These are phyloP conservation scores for Steinernema hermaphroditum DNA, from an alignment of 2,888 invertebrate genomes.

Conservation along the genomic window DNA sequence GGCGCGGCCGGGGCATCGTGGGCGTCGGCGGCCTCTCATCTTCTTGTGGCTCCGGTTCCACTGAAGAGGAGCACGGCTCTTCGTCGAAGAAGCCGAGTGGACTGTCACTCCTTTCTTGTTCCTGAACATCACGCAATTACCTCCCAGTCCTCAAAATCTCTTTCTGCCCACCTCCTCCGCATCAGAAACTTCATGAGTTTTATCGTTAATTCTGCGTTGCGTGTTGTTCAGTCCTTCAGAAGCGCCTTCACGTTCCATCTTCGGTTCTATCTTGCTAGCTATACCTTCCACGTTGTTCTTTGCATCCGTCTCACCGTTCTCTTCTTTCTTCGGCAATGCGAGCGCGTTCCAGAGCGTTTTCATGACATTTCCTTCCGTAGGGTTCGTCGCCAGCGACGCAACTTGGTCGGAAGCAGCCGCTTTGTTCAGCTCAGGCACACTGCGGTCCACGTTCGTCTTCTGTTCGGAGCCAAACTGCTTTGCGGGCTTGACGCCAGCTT, in stretches of 20 bases:
- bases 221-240: too few species aligned
- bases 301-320: neutral
- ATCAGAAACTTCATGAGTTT: too few species aligned
- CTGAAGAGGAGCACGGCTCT: constrained; percentile 2
- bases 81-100: constrained; percentile 9
- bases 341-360: constrained; percentile 13
- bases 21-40: neutral
- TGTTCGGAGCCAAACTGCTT: neutral
- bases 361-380: constrained; percentile 7
- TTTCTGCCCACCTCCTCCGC: too few species aligned
- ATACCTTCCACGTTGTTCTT: neutral
- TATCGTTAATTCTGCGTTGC: too few species aligned
- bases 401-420: neutral
- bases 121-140: too few species aligned
- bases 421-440: neutral
- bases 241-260: too few species aligned
- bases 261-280: too few species aligned
- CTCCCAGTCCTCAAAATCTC: too few species aligned
- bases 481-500: neutral
- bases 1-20: neutral
- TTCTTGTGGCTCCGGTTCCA: neutral
- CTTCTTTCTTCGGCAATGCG: neutral
- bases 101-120: neutral
- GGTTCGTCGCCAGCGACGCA: neutral
- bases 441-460: neutral